Evolutionary conservation across 2,888 invertebrate genomes (phyloP).

Genomic region (Gasteruption jaculator): DNA sequence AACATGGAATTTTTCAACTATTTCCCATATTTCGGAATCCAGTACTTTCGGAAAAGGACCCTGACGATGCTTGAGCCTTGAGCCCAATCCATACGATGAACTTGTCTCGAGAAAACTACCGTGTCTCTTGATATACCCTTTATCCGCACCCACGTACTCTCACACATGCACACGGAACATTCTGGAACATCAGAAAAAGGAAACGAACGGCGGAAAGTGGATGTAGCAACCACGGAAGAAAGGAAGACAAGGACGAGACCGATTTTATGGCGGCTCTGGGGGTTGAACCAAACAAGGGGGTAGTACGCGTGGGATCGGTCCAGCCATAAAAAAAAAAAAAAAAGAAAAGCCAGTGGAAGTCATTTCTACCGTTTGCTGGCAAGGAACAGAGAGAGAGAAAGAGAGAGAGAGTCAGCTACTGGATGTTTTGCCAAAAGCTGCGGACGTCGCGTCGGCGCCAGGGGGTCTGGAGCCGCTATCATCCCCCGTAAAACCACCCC

Average conservation of each 20-base stretch:
- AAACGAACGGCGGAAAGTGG: not conserved
- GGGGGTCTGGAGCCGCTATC: slow-evolving; percentile 46
- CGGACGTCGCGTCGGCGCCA: slow-evolving; percentile 47
- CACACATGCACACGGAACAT: not conserved
- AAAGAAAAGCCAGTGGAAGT: too few relatives aligned
- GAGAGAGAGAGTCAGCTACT: slow-evolving; percentile 14
- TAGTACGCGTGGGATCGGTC: slow-evolving; percentile 25
- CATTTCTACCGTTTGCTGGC: slow-evolving; percentile 15
- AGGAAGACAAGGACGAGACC: slow-evolving; percentile 25
- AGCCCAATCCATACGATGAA: too few relatives aligned
- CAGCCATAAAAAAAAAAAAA: slow-evolving; percentile 35
- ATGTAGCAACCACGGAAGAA: slow-evolving; percentile 17
- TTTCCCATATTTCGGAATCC: too few relatives aligned
- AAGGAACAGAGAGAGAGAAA: slow-evolving; percentile 3
- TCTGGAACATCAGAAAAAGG: slow-evolving; percentile 2
- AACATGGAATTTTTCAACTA: too few relatives aligned
- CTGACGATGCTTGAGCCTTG: too few relatives aligned
- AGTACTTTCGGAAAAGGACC: too few relatives aligned
- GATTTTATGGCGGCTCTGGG: slow-evolving; percentile 36
- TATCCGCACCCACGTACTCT: not conserved
- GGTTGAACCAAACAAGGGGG: slow-evolving; percentile 29
- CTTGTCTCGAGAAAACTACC: too few relatives aligned
- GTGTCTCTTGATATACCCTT: not conserved
- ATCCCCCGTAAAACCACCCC: slow-evolving; percentile 27
- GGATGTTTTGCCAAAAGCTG: slow-evolving; percentile 47